phyloP scores from a whole-genome alignment of 1,140 invertebrate genomes.

The Pentalonia nigronervosa region DNA sequence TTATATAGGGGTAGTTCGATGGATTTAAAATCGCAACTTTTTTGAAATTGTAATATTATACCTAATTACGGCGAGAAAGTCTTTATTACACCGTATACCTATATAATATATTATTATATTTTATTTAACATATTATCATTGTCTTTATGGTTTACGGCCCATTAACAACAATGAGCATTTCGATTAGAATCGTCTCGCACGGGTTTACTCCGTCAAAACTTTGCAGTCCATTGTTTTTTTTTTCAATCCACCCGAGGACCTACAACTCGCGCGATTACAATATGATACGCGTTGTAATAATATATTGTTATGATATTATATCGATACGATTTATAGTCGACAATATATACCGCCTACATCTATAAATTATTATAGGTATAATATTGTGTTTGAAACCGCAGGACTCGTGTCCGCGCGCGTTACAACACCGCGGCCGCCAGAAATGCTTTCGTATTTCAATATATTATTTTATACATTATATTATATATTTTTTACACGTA shows the following conservation, averaged over 20 bases:
- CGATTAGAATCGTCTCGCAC: not conserved
- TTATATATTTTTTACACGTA: not conserved
- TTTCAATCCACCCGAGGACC: not conserved
- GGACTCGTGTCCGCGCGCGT: constrained; percentile 1
- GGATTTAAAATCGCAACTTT: not conserved
- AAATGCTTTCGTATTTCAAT: constrained; percentile 35
- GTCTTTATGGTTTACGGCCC: not conserved
- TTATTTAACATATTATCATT: not conserved
- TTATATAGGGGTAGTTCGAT: not conserved
- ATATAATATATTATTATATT: not conserved
- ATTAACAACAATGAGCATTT: not conserved
- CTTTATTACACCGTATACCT: not conserved
- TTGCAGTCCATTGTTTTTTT: constrained; percentile 18
- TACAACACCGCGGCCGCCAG: not conserved
- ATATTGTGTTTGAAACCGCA: constrained; percentile 23
- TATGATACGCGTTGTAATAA: not conserved
- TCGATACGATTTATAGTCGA: constrained; percentile 30
- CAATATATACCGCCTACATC: not conserved
- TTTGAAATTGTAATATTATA: not conserved
- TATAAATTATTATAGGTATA: not conserved
- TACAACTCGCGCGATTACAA: not conserved
- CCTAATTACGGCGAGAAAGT: not conserved
- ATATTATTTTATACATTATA: constrained; percentile 14
- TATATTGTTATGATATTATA: not conserved
- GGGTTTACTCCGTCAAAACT: not conserved